phyloP scores from a whole-genome alignment of 2,888 invertebrate genomes.

The Emesis castigata region DNA sequence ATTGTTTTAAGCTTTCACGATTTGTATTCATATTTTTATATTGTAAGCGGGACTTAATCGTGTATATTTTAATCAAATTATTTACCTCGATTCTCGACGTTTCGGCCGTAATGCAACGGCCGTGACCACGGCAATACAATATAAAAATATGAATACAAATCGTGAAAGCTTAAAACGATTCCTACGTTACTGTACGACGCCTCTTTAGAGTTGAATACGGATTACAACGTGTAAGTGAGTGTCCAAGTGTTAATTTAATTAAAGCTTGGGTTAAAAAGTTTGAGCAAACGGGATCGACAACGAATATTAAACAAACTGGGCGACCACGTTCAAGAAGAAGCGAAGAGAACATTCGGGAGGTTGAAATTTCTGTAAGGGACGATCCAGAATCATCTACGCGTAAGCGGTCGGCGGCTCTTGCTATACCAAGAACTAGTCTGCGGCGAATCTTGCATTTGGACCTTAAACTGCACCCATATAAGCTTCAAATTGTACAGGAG shows the following conservation, averaged over 20 bases:
- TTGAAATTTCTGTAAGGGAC: slow-evolving; percentile 3
- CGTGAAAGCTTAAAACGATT: too few relatives aligned
- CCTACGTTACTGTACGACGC: slow-evolving; percentile 44
- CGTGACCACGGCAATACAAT: too few relatives aligned
- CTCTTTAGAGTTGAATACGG: slow-evolving; percentile 54
- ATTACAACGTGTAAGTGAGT: slow-evolving; percentile 42
- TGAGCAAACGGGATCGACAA: slow-evolving; percentile 32
- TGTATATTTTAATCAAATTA: too few relatives aligned
- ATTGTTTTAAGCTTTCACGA: too few relatives aligned
- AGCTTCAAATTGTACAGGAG: background rate
- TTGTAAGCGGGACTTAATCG: too few relatives aligned
- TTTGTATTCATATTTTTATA: too few relatives aligned
- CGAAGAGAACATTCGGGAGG: slow-evolving; percentile 31
- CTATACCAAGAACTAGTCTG: slow-evolving; percentile 31
- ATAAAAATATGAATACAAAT: too few relatives aligned
- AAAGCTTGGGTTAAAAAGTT: slow-evolving; percentile 30
- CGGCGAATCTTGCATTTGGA: slow-evolving; percentile 27
- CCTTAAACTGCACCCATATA: slow-evolving; percentile 33
- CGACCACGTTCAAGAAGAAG: slow-evolving; percentile 31
- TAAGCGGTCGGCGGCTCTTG: slow-evolving; percentile 32
- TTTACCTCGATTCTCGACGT: too few relatives aligned
- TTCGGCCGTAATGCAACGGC: too few relatives aligned
- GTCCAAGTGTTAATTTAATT: slow-evolving; percentile 32
- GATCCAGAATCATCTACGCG: slow-evolving; percentile 34
- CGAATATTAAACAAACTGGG: slow-evolving; percentile 32